Base-by-base conservation (phyloP, 1,140 invertebrate genomes). In the Octopus bimaculoides region DNA sequence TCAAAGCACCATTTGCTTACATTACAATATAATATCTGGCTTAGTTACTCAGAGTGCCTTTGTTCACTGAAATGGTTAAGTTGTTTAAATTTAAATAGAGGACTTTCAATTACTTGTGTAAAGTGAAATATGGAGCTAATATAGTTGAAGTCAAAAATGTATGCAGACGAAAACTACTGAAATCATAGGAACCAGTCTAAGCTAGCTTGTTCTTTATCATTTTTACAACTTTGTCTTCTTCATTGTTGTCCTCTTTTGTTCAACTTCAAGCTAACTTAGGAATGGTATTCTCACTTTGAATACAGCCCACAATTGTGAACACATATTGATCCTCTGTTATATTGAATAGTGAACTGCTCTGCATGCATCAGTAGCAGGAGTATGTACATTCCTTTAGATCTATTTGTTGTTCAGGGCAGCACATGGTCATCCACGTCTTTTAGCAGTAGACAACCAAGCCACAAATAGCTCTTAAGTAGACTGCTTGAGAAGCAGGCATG, bases 221-320 rank as follows among this genome's bases (percentile, higher is more conserved):
- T 71, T 71, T 6, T 71, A 71, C 66, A 71, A 71, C 66, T 71
- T 71, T 71, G 66, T 71, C 66, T 14, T 14, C 26, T 41, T 20
- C 26, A n/a, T 71, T 71, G 17, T 71, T 71, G 66, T 71, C 66
- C 26, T 14, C 66, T 71, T 71, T 71, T 71, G 66, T 71, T 71
- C 66, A 71, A n/a, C 66, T 71, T 14, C 26, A 71, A 20, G 17
- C 66, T 10, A 12, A 17, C 5, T 20, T 71, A 20, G 66, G 66
- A 71, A 71, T 14, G 6, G 66, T 20, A 17, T 71, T 71, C 66
- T 71, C 14, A 71, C 66, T 71, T 14, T 71, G 66, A 71, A 71
- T 14, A 17, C 66, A n/a, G 9, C 17, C 66, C 66, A 71, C 66
- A 17, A 71, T 71, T 71, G 66, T 71, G 66, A 71, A 20, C 9